phyloP scores from a whole-genome alignment of 2,888 invertebrate genomes.

The Drosophila affinis region DNA sequence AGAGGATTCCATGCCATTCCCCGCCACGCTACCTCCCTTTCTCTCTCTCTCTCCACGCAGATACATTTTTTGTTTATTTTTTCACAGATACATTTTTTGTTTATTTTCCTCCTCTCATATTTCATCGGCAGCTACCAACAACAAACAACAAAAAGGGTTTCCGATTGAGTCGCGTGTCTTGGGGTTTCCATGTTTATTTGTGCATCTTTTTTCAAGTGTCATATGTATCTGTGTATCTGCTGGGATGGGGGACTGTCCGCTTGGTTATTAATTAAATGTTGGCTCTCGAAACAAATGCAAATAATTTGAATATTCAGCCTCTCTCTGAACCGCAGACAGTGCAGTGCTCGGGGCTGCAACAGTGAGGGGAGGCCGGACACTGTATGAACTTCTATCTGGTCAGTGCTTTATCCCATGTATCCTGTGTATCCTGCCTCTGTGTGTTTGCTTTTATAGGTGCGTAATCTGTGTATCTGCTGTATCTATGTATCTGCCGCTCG shows the following conservation, averaged over 20 bases:
- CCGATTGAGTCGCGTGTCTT: slow-evolving; percentile 30
- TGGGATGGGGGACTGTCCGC: slow-evolving; percentile 15
- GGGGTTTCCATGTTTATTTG: slow-evolving; percentile 12
- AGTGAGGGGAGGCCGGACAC: not conserved
- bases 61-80: slow-evolving; percentile 17
- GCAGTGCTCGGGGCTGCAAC: slow-evolving; percentile 4
- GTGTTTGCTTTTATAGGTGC: not conserved
- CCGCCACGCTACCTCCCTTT: not conserved
- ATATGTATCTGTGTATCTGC: slow-evolving; percentile 26
- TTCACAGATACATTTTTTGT: not conserved
- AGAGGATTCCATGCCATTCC: slow-evolving; percentile 38
- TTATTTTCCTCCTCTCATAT: not conserved
- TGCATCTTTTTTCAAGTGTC: slow-evolving; percentile 23
- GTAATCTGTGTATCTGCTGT: no score
- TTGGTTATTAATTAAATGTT: slow-evolving; percentile 48
- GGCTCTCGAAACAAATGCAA: slow-evolving; percentile 40
- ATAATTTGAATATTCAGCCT: slow-evolving; percentile 29
- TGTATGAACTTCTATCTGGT: not conserved
- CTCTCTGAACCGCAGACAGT: slow-evolving; percentile 23
- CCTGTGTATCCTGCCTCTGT: not conserved
- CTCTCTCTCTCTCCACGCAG: not conserved
- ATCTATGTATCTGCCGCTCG: no score
- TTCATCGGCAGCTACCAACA: slow-evolving; percentile 2
- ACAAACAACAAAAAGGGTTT: slow-evolving; percentile 6
- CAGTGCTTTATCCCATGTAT: not conserved